These are phyloP conservation scores for Lacanobia oleracea DNA, from an alignment of 2,888 invertebrate species.

Conservation along the genomic window DNA sequence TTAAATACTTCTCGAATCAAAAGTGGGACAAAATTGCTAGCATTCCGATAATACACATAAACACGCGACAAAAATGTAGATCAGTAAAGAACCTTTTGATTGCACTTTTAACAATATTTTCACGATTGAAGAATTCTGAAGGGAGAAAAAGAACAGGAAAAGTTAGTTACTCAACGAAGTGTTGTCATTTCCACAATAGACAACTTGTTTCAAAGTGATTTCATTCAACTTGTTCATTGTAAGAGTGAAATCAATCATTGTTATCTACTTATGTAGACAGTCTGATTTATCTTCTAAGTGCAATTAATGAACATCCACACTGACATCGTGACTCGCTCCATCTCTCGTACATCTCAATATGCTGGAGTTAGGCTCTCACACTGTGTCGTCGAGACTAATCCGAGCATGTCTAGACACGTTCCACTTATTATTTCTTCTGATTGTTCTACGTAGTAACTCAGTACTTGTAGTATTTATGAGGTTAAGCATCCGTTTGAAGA, in stretches of 20 bases:
- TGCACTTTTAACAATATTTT: not conserved
- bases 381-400: constrained; percentile 24
- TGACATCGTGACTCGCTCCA: not conserved
- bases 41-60: not conserved
- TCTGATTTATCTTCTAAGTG: not conserved
- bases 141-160: not conserved
- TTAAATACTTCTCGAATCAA: not conserved
- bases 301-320: not conserved
- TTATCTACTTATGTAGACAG: not conserved
- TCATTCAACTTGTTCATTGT: not conserved
- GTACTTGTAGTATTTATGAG: constrained; percentile 1
- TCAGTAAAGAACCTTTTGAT: not conserved
- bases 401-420: constrained; percentile 39
- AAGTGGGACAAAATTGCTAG: not conserved
- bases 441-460: not conserved
- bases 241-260: not conserved
- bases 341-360: not conserved
- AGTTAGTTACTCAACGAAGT: no score
- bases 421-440: constrained; percentile 11
- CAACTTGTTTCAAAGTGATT: not conserved
- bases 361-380: not conserved
- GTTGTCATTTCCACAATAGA: not conserved
- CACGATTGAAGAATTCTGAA: not conserved
- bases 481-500: constrained; percentile 2
- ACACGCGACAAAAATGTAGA: not conserved